Conservation (phyloP, 2,797 vertebrate genomes). For the Macropus fuliginosus region DNA sequence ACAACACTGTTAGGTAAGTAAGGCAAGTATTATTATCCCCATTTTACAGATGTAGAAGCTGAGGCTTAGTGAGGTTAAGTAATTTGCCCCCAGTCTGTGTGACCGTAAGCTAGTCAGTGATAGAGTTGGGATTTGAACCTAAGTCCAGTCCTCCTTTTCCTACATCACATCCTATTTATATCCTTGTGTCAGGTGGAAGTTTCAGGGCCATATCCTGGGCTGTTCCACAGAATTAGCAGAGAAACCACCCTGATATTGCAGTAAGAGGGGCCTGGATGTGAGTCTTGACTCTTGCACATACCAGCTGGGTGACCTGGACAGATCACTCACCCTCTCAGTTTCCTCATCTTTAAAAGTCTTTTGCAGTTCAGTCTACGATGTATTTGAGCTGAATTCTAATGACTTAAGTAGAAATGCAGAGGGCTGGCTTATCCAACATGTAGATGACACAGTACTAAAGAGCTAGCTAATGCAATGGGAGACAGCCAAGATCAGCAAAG, state of each 20-base stretch:
- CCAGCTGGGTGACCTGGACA: slow-evolving; percentile 43
- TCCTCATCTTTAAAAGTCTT: neutral
- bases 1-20: neutral
- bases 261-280: neutral
- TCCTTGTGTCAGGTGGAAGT: neutral
- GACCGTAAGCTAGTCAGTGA: neutral
- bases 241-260: neutral
- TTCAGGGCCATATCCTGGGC: neutral
- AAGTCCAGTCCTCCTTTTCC: neutral
- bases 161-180: neutral
- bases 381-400: neutral
- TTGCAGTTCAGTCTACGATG: neutral
- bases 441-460: neutral
- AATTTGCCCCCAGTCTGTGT: neutral
- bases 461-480: neutral
- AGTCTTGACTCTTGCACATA: slow-evolving; percentile 6
- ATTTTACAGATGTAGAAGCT: neutral
- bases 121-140: neutral
- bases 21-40: neutral
- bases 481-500: neutral
- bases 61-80: neutral
- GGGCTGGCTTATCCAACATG: neutral
- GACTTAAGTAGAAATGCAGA: neutral
- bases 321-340: too few species aligned
- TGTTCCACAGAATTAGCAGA: neutral